Conservation (phyloP, 2,797 vertebrate species). For the Cirrhinus molitorella region DNA sequence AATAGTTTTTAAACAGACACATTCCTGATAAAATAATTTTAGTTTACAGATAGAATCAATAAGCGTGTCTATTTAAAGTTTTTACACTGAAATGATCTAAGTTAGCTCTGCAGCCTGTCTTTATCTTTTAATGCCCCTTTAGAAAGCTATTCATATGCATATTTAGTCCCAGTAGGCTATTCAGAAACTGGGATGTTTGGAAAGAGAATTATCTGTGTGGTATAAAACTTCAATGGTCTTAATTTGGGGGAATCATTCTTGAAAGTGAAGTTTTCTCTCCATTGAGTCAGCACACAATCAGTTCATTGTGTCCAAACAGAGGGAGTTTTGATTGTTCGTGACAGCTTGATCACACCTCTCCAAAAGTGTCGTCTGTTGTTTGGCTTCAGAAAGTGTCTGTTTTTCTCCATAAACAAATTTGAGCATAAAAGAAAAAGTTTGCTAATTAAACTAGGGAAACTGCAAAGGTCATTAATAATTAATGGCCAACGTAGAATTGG, state of each 20-base stretch:
- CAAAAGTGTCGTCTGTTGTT: neutral
- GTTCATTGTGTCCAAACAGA: slow-evolving; percentile 21
- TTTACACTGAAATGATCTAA: neutral
- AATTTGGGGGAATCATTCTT: slow-evolving; percentile 8
- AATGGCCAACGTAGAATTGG: slow-evolving; percentile 46
- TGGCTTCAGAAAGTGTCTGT: slow-evolving; percentile 25
- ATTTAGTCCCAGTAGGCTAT: slow-evolving; percentile 18
- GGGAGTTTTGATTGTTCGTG: slow-evolving; percentile 22
- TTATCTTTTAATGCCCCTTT: slow-evolving; percentile 22
- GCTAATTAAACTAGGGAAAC: slow-evolving; percentile 55
- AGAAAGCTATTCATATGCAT: slow-evolving; percentile 29
- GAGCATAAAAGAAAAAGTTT: slow-evolving; percentile 41
- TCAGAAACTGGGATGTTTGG: slow-evolving; percentile 20
- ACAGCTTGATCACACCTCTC: slow-evolving; percentile 23
- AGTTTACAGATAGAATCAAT: neutral
- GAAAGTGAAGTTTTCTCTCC: neutral
- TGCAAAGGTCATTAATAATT: slow-evolving; percentile 60
- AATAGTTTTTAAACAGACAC: slow-evolving; percentile 6
- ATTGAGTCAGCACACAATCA: slow-evolving; percentile 28
- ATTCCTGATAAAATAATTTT: neutral
- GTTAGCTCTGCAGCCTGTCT: neutral
- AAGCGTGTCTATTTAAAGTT: neutral
- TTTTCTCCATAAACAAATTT: slow-evolving; percentile 33
- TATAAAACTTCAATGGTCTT: slow-evolving; percentile 8
- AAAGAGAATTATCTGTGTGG: slow-evolving; percentile 3